phyloP scores from a whole-genome alignment of 2,888 invertebrate species.

The Chrysotoxum bicinctum region DNA sequence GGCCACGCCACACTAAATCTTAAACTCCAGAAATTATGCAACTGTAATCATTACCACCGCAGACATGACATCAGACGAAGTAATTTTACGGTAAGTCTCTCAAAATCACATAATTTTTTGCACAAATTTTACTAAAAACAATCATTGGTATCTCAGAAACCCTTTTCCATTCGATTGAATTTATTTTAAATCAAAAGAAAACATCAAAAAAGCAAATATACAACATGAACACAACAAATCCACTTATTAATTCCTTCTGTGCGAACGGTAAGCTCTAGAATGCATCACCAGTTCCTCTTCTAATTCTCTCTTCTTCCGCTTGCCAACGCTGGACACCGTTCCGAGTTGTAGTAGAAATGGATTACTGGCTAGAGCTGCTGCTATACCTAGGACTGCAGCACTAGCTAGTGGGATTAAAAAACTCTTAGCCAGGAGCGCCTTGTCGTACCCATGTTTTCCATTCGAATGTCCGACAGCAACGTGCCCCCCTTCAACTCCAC shows the following conservation, averaged over 20 bases:
- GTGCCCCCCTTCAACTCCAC: slow-evolving; percentile 31
- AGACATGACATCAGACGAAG: slow-evolving; percentile 68
- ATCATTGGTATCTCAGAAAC: slow-evolving; percentile 1
- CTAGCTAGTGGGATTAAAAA: slow-evolving; percentile 89
- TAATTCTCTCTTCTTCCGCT: slow-evolving; percentile 76
- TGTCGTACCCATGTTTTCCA: slow-evolving; percentile 75
- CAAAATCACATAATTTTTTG: not conserved
- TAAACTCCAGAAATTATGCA: slow-evolving; percentile 49
- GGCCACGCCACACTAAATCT: not conserved
- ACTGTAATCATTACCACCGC: slow-evolving; percentile 1
- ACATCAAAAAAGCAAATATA: slow-evolving; percentile 10
- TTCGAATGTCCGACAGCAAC: slow-evolving; percentile 23
- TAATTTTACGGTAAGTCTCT: slow-evolving; percentile 61
- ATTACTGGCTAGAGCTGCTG: slow-evolving; percentile 89
- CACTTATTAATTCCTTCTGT: slow-evolving; percentile 43
- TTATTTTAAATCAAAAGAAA: slow-evolving; percentile 57
- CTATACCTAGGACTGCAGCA: slow-evolving; percentile 90
- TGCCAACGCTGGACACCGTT: slow-evolving; percentile 85
- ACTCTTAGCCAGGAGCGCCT: slow-evolving; percentile 82
- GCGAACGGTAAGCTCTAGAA: slow-evolving; percentile 60
- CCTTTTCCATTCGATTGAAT: slow-evolving; percentile 55
- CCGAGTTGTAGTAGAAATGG: slow-evolving; percentile 91
- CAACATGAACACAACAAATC: not conserved
- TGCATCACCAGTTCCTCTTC: slow-evolving; percentile 39
- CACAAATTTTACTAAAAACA: not conserved